phyloP scores from a whole-genome alignment of 2,113 vertebrate genomes.

The Orycteropus afer region DNA sequence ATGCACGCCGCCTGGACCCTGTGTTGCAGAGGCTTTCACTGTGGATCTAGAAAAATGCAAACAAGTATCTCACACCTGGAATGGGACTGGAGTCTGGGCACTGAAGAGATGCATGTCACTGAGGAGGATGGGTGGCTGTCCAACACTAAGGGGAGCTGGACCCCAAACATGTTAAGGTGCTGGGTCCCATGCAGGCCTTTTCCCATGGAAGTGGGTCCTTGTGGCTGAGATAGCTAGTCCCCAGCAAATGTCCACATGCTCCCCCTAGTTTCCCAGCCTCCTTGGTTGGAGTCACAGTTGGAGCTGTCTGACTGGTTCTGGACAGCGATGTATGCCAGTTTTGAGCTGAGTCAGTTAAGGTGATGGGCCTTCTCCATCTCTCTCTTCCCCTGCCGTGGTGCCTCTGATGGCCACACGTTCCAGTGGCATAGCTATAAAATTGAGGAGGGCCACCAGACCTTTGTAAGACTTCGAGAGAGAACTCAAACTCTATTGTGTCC shows the following conservation, averaged over 20 bases:
- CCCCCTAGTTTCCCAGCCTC: not conserved
- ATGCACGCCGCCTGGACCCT: not conserved
- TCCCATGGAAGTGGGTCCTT: not conserved
- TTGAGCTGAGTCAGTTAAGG: not conserved
- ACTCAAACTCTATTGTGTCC: not conserved
- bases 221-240: not conserved
- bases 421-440: not conserved
- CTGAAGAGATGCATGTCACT: not conserved
- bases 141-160: not conserved
- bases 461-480: not conserved
- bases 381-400: not conserved
- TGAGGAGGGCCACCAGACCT: not conserved
- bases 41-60: not conserved
- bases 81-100: not conserved
- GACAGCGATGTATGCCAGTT: not conserved
- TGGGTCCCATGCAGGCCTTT: not conserved
- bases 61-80: not conserved
- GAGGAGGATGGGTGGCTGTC: not conserved
- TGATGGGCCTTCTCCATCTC: not conserved
- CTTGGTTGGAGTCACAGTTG: not conserved
- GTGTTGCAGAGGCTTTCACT: not conserved
- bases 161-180: not conserved
- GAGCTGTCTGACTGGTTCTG: not conserved
- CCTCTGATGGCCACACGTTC: not conserved
- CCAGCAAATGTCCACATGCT: not conserved